Percentiles rank a stretch among this genome's conserved stretches.
Conservation (phyloP, 2,888 invertebrate genomes). For the Lampropteryx suffumata region DNA sequence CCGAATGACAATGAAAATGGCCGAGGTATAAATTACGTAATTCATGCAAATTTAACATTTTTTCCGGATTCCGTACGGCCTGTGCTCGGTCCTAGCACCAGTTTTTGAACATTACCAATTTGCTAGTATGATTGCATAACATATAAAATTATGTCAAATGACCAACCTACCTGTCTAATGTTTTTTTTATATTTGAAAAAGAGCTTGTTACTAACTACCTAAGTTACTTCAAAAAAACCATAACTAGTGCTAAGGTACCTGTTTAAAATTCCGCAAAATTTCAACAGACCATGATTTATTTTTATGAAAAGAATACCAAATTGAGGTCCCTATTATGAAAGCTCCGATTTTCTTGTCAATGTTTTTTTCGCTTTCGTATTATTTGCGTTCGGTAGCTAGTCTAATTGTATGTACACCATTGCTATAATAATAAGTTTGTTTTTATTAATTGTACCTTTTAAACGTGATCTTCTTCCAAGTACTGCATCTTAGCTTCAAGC, state of each 20-base stretch:
- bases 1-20: conserved; percentile 48
- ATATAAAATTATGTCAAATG: too few relatives aligned
- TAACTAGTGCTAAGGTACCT: conserved; percentile 1
- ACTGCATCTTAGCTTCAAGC: conserved; percentile 1
- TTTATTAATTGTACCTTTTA: too few relatives aligned
- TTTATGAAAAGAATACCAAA: conserved; percentile 40
- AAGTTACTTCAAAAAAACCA: not conserved
- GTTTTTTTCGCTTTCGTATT: conserved; percentile 4
- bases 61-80: conserved; percentile 37
- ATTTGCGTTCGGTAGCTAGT: too few relatives aligned
- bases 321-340: conserved; percentile 51
- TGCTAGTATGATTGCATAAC: too few relatives aligned
- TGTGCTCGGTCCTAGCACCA: conserved; percentile 1
- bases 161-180: too few relatives aligned
- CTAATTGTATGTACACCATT: too few relatives aligned
- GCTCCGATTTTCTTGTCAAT: conserved; percentile 21
- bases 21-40: conserved; percentile 59
- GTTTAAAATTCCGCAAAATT: conserved; percentile 39
- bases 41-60: conserved; percentile 61
- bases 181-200: too few relatives aligned
- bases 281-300: conserved; percentile 21
- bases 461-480: not conserved
- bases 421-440: too few relatives aligned
- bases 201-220: too few relatives aligned
- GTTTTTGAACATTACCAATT: not conserved